Evolutionary conservation across 2,888 invertebrate species (phyloP), one percentile per base, ranked within the genome.

Genomic region (Trichogramma dendrolimi): DNA sequence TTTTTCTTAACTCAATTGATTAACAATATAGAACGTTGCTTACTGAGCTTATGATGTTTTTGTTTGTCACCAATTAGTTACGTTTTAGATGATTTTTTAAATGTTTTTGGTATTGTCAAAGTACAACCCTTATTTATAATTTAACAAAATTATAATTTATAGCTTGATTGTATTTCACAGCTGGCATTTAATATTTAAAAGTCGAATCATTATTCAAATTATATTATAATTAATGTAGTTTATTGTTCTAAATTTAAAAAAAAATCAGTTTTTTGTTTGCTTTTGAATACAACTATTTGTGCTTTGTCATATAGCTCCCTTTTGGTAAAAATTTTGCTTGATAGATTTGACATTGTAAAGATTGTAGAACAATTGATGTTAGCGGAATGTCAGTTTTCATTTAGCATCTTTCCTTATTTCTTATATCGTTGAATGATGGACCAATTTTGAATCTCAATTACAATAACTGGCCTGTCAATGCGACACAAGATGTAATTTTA

Each of bases 311-410:
- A 14, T 27, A 27, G 27, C 3, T 27, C 27, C 27, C 27, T 27
- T 27, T 27, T 27, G 27, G 27, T 27, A 27, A 27, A 27, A 46
- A 7, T 47, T 55, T 60, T 55, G 7, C 46, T 55, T 44, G 11
- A 63, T 59, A 48, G 46, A 63, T 60, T 47, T 5, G 47, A 63
- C 48, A 61, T 63, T 47, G 39, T 57, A 50, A 39, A 41, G 27
- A 57, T 60, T 44, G 49, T 57, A 63, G 41, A 57, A 4, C 47
- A 60, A 60, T 60, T 57, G 50, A 57, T 50, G 50, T 57, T 54
- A 63, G 57, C 57, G 54, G 57, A 58, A 60, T 10, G 50, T 57
- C 57, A 60, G 51, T 48, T 63, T 55, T 49, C 47, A 63, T 39
- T 63, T 55, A 55, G 48, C 11, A 46, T 46, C 57, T 55, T 60